Base-by-base conservation (phyloP, 2,888 invertebrate genomes). In the Chironomus riparius region DNA sequence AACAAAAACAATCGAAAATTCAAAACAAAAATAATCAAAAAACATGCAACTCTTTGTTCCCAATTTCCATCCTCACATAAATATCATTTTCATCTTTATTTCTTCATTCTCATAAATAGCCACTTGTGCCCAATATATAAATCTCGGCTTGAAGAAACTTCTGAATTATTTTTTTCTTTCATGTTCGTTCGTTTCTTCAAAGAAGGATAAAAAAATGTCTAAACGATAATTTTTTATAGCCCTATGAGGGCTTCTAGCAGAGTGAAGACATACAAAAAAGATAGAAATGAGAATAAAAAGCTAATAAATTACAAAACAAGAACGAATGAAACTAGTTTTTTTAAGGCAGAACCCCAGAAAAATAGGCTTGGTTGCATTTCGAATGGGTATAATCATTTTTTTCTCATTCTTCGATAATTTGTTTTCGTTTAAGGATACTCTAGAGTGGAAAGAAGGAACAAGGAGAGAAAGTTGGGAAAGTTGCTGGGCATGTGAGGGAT, bases 381-480 rank as follows among this genome's bases (percentile, higher is more conserved):
- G 10, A 38, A 38, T 38, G 12, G 6, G 10, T 69, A 28, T 28
- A n/a, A 38, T 65, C 12, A 38, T 28, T 13, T 47, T 28, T 47
- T 15, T n/a, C 12, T 28, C 70, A 47, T 22, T 47, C 70, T 47
- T 38, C 61, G 71, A 71, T 71, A 71, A 71, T 71, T 71, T 71
- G 71, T 71, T 50, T 71, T 56, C 56, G 24, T 71, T 71, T 71
- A 56, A 71, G 65, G 65, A 24, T 21, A 24, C 21, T 18, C 56
- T 56, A 15, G 7, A 56, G 7, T 15, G 56, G 56, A 56, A 7
- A 7, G 56, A 56, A 56, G n/a, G 56, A 56, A 56, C 2, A 18
- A 15, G 4, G 15, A 56, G 38, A 38, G 38, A 38, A 10, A 38
- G 38, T 38, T 38, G 7, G 38, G 10, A 38, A 38, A 10, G 7